Evolutionary conservation across 2,888 invertebrate species (phyloP), one percentile per base, ranked within the genome.

Genomic region (Molorchus minor): DNA sequence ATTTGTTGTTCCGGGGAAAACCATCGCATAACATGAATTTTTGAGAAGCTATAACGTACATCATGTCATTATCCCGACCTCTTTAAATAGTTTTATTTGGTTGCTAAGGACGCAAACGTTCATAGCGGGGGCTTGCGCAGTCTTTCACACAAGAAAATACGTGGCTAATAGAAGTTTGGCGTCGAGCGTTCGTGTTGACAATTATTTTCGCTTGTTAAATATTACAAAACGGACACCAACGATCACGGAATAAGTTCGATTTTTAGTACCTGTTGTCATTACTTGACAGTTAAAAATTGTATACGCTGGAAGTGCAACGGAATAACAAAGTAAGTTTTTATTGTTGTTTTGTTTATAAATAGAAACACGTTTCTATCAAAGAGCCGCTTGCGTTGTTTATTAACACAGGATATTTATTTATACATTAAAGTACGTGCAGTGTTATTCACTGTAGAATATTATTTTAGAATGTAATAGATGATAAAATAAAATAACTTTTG

Each of bases 81-180:
- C 12, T 30, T 30, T 7, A 41, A 41, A 25, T 38, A 41, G 33
- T 12, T 41, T 40, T 29, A 30, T 41, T 52, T 41, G 13, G 52
- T 52, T 52, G 52, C 52, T 52, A 52, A 17, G 52, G 52, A 52
- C 52, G 52, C 52, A 40, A 30, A 56, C 49, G 49, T 56, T 49
- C 40, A 43, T 40, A 35, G 40, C 25, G 43, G 49, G 56, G 10
- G 56, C 47, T 43, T 56, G 56, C 56, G 56, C 56, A 8, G 30
- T 47, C 36, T 41, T 40, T 38, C 29, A 38, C 8, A 33, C 10
- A 35, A 17, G 43, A 49, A 56, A 56, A 41, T 56, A 56, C 56
- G 56, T 56, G 56, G 52, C 53, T 91, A 19, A 85, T 90, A 58
- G 79, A 89, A 20, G 82, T 90, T 29, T 17, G 21, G 19, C 33